Conservation (phyloP, 2,797 vertebrate species). For the Phrynocephalus vlangalii region DNA sequence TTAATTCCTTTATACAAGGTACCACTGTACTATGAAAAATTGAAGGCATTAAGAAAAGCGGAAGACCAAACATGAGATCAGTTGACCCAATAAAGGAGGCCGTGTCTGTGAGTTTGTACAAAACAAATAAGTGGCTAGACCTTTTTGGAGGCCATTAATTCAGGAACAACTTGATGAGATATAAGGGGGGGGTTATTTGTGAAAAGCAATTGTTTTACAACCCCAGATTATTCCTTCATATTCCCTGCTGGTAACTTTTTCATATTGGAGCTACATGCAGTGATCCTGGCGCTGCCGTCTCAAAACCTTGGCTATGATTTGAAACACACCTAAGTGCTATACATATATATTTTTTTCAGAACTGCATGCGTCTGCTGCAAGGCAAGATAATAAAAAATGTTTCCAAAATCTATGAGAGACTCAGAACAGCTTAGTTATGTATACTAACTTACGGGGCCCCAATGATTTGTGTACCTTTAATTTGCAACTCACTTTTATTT, state of each 20-base stretch:
- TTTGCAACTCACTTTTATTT: constrained; percentile 13
- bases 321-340: not conserved
- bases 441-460: not conserved
- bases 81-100: no score
- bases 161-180: no score
- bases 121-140: no score
- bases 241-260: not conserved
- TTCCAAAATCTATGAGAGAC: constrained; percentile 16
- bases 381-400: not conserved
- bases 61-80: no score
- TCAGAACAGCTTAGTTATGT: not conserved
- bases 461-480: not conserved
- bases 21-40: no score
- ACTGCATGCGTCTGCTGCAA: constrained; percentile 11
- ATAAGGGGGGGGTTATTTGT: not conserved
- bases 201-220: constrained; percentile 23
- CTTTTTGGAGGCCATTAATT: no score
- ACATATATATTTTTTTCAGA: constrained; percentile 12
- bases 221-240: constrained; percentile 18
- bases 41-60: no score
- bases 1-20: no score
- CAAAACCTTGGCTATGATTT: constrained; percentile 28
- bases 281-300: not conserved
- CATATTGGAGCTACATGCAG: constrained; percentile 6
- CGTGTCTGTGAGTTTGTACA: no score